Evolutionary conservation across 92 coral and sea anemone species (phyloP).

Genomic region (Siderastrea radians): DNA sequence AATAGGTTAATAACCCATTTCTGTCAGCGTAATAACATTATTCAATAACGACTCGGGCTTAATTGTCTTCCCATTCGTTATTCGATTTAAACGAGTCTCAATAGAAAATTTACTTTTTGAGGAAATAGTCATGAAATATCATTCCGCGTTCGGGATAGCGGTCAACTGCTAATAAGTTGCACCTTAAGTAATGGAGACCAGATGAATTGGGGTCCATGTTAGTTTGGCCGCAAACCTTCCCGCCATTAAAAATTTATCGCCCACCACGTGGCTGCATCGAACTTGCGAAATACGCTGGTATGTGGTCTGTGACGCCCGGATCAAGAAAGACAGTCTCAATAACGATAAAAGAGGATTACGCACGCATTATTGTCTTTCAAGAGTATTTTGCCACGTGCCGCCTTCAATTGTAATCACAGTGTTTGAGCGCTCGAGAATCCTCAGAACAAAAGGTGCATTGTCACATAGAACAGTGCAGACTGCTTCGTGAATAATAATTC

Average conservation of each 20-base stretch:
- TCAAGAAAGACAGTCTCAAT: neutral
- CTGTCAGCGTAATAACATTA: slow-evolving; percentile 81
- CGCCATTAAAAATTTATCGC: slow-evolving; percentile 44
- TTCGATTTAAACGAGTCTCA: slow-evolving; percentile 42
- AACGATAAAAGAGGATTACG: slow-evolving; percentile 20
- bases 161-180: slow-evolving; percentile 27
- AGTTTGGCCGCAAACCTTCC: slow-evolving; percentile 56
- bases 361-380: slow-evolving; percentile 20
- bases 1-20: slow-evolving; percentile 80
- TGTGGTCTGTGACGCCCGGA: slow-evolving; percentile 35
- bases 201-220: slow-evolving; percentile 34
- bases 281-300: slow-evolving; percentile 50
- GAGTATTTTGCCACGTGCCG: slow-evolving; percentile 57
- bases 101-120: slow-evolving; percentile 53
- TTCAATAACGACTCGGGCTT: slow-evolving; percentile 66
- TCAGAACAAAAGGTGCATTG: slow-evolving; percentile 18
- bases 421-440: slow-evolving; percentile 12
- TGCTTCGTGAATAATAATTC: neutral
- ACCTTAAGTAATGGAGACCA: slow-evolving; percentile 30
- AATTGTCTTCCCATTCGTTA: slow-evolving; percentile 77
- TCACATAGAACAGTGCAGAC: neutral
- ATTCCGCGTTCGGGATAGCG: slow-evolving; percentile 38
- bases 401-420: slow-evolving; percentile 2
- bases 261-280: slow-evolving; percentile 54
- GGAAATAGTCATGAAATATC: slow-evolving; percentile 27